These are phyloP conservation scores for Colostygia pectinataria DNA, from an alignment of 2,888 invertebrate genomes.

Conservation along the genomic window DNA sequence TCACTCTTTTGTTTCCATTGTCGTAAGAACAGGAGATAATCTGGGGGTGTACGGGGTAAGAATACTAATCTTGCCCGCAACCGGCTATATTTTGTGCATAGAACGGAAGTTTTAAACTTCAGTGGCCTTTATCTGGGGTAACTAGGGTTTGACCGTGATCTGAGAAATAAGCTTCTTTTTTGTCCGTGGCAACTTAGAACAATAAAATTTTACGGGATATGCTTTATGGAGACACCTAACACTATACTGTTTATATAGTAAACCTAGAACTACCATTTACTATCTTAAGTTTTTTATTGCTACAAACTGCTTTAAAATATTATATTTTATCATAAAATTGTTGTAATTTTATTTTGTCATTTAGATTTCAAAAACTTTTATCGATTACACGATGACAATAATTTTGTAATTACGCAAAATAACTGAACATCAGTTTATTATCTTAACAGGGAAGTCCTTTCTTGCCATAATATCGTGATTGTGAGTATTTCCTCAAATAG, in stretches of 20 bases:
- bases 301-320: no score
- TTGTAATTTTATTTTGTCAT: no score
- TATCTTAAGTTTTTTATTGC: no score
- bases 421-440: background rate
- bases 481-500: background rate
- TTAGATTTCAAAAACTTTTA: no score
- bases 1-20: slow-evolving; percentile 37
- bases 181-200: background rate
- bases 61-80: slow-evolving; percentile 35
- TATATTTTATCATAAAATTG: no score
- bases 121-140: slow-evolving; percentile 13
- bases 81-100: slow-evolving; percentile 23
- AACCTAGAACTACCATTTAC: no score
- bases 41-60: slow-evolving; percentile 31
- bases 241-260: no score
- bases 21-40: slow-evolving; percentile 36
- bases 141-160: slow-evolving; percentile 9
- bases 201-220: no score
- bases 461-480: background rate
- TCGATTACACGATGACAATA: no score
- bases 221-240: no score
- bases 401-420: no score
- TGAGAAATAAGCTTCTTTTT: background rate
- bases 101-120: slow-evolving; percentile 17
- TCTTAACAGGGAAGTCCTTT: background rate